Base-by-base conservation (phyloP, 2,113 vertebrate genomes). In the Chionis minor region DNA sequence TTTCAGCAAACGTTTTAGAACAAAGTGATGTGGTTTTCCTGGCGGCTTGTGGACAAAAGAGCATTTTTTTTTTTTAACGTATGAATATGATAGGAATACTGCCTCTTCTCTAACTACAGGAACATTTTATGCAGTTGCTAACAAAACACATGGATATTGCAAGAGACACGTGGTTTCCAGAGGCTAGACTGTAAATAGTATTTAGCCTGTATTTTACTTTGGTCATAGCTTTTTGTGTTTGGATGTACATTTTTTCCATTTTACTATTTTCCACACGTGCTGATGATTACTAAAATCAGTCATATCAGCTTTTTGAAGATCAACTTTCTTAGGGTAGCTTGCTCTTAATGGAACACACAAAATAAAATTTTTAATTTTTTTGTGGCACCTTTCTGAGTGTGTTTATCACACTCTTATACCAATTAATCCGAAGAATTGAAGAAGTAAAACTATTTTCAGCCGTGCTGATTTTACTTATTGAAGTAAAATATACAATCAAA, bases 1-100 rank as follows among this genome's bases (percentile, higher is more conserved):
- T 94, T 84, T 88, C 88, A 92, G 83, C 84, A 87, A 88, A 94
- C 26, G 4, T 88, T 93, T 92, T 51, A 45, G n/a, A 87, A 49
- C 72, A 87, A 92, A 92, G 88, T 33, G 70, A 80, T 81, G 59
- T n/a, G 45, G 45, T 51, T 92, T 47, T 70, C 26, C 47, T 55
- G 42, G 66, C 10, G 12, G 75, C 63, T 30, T 32, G 80, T 33
- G 54, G n/a, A 33, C 27, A 7, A 16, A 38, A 59, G 49, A 82
- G 44, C 3, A 4, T 38, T 66, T 83, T 42, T 70, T 51, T 84
- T 14, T 67, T 54, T 82, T 10, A 73, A n/a, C 19, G 0, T 22
- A 19, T 70, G 24, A 5, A 30, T 71, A 26, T 0, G 4, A 21
- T 38, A 56, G 63, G 47, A 81, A 35, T 72, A 12, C 17, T 16